Base-by-base conservation (phyloP, 1,140 invertebrate species). In the Drosophila nebulosa region DNA sequence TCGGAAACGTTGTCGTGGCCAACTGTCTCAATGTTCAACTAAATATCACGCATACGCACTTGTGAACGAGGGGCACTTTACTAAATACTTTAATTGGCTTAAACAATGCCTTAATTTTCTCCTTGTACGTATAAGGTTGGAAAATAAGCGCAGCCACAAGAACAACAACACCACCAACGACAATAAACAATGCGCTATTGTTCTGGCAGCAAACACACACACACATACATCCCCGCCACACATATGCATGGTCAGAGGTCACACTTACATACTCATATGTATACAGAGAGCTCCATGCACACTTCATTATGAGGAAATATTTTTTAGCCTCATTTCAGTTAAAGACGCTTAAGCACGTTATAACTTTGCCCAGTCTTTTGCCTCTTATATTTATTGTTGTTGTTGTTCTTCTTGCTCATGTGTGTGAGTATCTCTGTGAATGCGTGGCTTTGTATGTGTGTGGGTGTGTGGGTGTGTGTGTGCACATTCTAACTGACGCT, bases 331-430 rank as follows among this genome's bases (percentile, higher is more conserved):
- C 81, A 81, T 78, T 86, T 86, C 69, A 88, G 78, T 77, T 85
- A 78, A 85, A 85, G 81, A 85, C 78, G 81, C 83, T 85, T 88
- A 86, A 85, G 83, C 81, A 85, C 81, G 81, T 85, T 88, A 85
- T 86, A 88, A 81, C 70, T 78, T 77, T 56, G 57, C 62, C 61
- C 60, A 52, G 71, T 64, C 21, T 53, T 39, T 35, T 6, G 39
- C 39, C 24, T 52, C 18, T 76, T 73, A 67, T 52, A 52, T 16
- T 62, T 64, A 14, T 64, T 79, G 60, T 63, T 78, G 26, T 46
- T 71, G 53, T 57, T 74, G 58, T 39, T 39, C 3, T 16, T 46
- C 16, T 46, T 42, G 39, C 16, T 39, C 51, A 26, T 30, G 56
- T 22, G 57, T 58, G 52, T 51, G 55, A 27, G 12, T 61, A 22